These are phyloP conservation scores for Tyria jacobaeae DNA, from an alignment of 2,888 invertebrate species.

Conservation along the genomic window DNA sequence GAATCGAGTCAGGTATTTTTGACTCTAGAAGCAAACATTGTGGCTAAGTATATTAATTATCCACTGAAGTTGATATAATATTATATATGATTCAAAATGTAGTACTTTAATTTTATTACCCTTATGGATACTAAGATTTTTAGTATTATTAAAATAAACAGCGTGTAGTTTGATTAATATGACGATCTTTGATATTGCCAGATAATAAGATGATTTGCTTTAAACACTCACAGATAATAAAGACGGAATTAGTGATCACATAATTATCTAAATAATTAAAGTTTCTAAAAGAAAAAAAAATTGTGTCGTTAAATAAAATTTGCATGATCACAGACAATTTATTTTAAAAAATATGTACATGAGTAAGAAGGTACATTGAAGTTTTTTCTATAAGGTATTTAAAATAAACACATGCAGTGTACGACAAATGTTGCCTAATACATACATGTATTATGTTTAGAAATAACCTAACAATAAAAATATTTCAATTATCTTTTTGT, in stretches of 20 bases:
- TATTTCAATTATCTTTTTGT: not conserved
- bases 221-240: not conserved
- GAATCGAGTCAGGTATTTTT: too few species aligned
- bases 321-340: constrained; percentile 26
- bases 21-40: too few species aligned
- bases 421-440: not conserved
- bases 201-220: not conserved
- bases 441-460: not conserved
- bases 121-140: too few species aligned
- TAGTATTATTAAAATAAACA: too few species aligned
- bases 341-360: constrained; percentile 16
- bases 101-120: too few species aligned
- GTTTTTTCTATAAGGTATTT: not conserved
- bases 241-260: not conserved
- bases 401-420: not conserved
- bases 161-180: not conserved
- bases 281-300: not conserved
- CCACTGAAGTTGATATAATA: too few species aligned
- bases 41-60: too few species aligned
- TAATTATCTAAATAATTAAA: not conserved
- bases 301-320: not conserved
- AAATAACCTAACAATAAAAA: not conserved
- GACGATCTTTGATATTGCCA: not conserved
- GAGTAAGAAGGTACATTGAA: constrained; percentile 7
- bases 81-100: too few species aligned